Evolutionary conservation across 2,888 invertebrate species (phyloP), one percentile per base, ranked within the genome.

Genomic region (Ariolimax columbianus): DNA sequence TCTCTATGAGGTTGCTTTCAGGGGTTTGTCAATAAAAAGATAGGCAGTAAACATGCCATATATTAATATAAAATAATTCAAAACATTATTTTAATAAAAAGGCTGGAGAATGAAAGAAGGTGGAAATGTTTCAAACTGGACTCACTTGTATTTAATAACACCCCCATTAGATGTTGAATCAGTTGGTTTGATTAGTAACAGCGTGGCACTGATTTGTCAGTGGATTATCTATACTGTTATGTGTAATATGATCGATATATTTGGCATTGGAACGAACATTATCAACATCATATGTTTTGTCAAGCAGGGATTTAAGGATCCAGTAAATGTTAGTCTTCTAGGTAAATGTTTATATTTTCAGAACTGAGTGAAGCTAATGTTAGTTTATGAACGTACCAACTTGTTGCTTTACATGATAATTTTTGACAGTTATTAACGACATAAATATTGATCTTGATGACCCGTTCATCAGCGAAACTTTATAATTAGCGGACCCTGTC

Each of bases 261-360:
- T 73, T 73, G 73, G 73, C 0, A 43, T 73, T 36, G 43, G 43
- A 6, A 73, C 43, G 3, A 73, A 73, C n/a, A 43, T 73, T n/a
- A 73, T 73, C 73, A 73, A 73, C 73, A 73, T 73, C 14, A 43
- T 43, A 30, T 73, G 73, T 47, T 73, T 73, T 43, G 40, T 73
- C 47, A 73, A 73, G n/a, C 73, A 73, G 30, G 73, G 73, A 3
- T 73, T 73, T n/a, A 43, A 47, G 43, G 73, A 73, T 30, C 43
- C 73, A 9, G 47, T 73, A 0, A 73, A 73, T 30, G n/a, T 73
- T 30, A 73, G 73, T 43, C n/a, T 73, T 7, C 17, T 73, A 19
- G 73, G 73, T 73, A 73, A 63, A 30, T 9, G n/a, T 63, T n/a
- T 1, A 63, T 6, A 55, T 55, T 11, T 55, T 11, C 14, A 55